Conservation (phyloP, 2,797 vertebrate genomes). For the Diplodus puntazzo region DNA sequence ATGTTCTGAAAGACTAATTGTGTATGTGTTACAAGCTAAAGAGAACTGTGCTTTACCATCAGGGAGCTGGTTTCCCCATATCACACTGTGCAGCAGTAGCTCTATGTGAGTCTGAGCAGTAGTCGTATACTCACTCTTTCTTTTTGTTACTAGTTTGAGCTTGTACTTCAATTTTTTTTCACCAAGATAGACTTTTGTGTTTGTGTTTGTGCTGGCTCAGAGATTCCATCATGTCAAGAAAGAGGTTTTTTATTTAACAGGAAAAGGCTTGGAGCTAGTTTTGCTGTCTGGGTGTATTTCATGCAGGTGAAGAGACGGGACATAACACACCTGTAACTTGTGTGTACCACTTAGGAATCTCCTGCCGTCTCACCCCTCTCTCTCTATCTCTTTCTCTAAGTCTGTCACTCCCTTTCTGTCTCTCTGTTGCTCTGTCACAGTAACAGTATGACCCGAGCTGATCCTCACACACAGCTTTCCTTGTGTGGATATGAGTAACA, state of each 20-base stretch:
- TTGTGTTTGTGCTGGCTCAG: constrained; percentile 2
- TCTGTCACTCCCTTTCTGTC: neutral
- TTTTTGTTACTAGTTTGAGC: neutral
- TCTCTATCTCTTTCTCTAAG: neutral
- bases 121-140: neutral
- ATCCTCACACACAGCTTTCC: constrained; percentile 7
- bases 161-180: neutral
- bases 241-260: neutral
- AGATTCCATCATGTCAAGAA: neutral
- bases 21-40: no score
- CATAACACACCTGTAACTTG: constrained; percentile 14
- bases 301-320: constrained; percentile 23
- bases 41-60: no score
- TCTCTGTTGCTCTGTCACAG: neutral
- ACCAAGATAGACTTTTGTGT: neutral
- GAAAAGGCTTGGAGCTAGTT: neutral
- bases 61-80: neutral
- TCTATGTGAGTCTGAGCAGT: neutral
- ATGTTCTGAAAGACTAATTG: neutral
- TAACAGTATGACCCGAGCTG: neutral
- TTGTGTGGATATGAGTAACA: neutral
- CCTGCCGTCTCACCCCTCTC: neutral
- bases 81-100: neutral
- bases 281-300: neutral
- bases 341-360: neutral